Percentiles rank a stretch among this genome's conserved stretches.
Conservation (phyloP, 1,140 invertebrate genomes). For the Zelostemma sp. region DNA sequence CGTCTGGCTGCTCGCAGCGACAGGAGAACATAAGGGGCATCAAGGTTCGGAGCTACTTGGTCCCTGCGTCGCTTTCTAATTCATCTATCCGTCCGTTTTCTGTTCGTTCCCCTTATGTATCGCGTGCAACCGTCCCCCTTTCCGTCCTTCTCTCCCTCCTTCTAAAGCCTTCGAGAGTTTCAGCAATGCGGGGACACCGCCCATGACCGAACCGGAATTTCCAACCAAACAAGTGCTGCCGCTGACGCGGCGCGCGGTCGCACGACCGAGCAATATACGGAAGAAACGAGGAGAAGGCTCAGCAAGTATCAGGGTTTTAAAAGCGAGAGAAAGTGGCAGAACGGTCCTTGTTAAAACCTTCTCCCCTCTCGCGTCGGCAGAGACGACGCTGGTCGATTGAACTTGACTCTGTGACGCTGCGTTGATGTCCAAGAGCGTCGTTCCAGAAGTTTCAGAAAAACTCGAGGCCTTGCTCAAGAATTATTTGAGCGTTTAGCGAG, state of each 20-base stretch:
- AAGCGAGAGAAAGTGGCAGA: slow-evolving; percentile 48
- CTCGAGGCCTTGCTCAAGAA: neutral
- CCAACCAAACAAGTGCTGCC: slow-evolving; percentile 62
- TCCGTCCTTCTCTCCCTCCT: neutral
- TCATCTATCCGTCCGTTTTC: slow-evolving; percentile 16
- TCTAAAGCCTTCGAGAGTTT: neutral
- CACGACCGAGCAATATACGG: slow-evolving; percentile 52
- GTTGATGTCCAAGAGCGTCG: slow-evolving; percentile 5
- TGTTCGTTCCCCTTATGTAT: slow-evolving; percentile 14
- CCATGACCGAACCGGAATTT: slow-evolving; percentile 33
- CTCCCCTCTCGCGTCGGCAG: slow-evolving; percentile 16
- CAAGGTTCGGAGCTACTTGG: neutral
- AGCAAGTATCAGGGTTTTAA: slow-evolving; percentile 50
- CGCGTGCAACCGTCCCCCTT: slow-evolving; percentile 3
- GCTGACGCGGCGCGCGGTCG: slow-evolving; percentile 36
- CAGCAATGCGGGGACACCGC: slow-evolving; percentile 40
- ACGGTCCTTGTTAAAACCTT: slow-evolving; percentile 22
- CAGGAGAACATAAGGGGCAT: slow-evolving; percentile 52
- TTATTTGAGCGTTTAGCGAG: no score
- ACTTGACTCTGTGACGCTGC: slow-evolving; percentile 22
- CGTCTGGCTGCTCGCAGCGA: slow-evolving; percentile 61
- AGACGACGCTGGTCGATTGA: slow-evolving; percentile 35
- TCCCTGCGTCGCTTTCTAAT: slow-evolving; percentile 18
- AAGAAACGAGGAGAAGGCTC: slow-evolving; percentile 68
- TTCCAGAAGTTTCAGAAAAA: neutral